phyloP scores from a whole-genome alignment of 2,113 vertebrate genomes.

The Psilopogon haemacephalus region DNA sequence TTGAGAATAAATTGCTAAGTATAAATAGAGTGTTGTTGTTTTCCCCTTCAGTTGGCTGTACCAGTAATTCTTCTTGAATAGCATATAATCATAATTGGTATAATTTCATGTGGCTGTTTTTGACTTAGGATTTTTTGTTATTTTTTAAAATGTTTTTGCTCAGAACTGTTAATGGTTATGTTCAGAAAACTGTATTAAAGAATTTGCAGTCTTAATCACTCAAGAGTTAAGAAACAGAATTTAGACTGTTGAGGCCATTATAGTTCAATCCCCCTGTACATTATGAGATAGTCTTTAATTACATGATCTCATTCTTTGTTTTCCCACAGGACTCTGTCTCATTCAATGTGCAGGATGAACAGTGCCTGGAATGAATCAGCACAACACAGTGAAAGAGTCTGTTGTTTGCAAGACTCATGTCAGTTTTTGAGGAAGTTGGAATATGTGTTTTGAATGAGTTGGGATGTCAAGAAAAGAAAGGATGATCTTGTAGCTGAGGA shows the following conservation, averaged over 20 bases:
- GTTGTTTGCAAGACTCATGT: slow-evolving; percentile 51
- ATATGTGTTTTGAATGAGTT: slow-evolving; percentile 31
- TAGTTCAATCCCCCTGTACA: neutral
- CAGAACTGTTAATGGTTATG: neutral
- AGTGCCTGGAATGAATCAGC: slow-evolving; percentile 46
- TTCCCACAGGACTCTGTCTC: slow-evolving; percentile 36
- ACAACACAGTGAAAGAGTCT: slow-evolving; percentile 38
- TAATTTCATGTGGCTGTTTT: neutral
- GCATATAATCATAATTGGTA: neutral
- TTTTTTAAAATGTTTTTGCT: neutral
- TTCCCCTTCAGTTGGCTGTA: neutral
- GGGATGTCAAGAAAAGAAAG: slow-evolving; percentile 44
- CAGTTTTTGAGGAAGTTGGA: slow-evolving; percentile 28
- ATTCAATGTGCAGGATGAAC: slow-evolving; percentile 32
- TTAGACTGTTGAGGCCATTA: neutral
- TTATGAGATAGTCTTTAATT: slow-evolving; percentile 60
- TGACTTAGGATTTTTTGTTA: neutral
- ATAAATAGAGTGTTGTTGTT: neutral
- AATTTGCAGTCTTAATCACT: neutral
- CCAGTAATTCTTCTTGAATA: neutral
- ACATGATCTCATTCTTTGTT: slow-evolving; percentile 56
- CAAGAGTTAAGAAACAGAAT: slow-evolving; percentile 25
- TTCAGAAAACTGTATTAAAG: neutral
- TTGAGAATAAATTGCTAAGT: neutral
- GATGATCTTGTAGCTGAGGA: slow-evolving; percentile 33